Evolutionary conservation across 2,888 invertebrate genomes (phyloP), one percentile per base, ranked within the genome.

Genomic region (Stenodera caucasica): DNA sequence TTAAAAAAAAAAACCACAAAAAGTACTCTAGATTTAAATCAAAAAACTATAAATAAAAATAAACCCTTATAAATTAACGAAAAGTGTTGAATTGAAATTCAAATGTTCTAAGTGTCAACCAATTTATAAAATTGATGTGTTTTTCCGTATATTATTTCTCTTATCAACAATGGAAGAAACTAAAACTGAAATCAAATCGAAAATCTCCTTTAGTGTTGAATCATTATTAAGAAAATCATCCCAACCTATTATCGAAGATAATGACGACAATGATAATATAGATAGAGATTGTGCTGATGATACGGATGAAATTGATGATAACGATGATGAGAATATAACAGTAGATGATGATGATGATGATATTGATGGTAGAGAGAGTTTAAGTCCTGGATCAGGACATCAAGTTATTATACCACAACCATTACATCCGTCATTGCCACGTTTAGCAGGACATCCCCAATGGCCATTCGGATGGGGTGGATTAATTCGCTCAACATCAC

Each of bases 161-260:
- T 53, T 60, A 53, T 68, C 69, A 61, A 71, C 64, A 50, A 80
- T 79, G 78, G 78, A 78, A 67, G 77, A 78, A 59, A 74, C 78
- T 30, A 78, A 78, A 67, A 77, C 76, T 33, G 75, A 75, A 58
- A 76, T 84, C 72, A 87, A 86, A 75, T 83, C 87, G 69, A 87
- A 89, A 71, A 89, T 90, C 75, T 89, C 89, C 63, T 90, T 90
- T 78, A 90, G 89, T 80, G 89, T 90, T 52, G 90, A 90, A 78
- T 84, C 89, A 0, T 75, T 90, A 21, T 77, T 90, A 33, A 81
- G 68, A 75, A 81, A 71, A n/a, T 71, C 70, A 33, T 60, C 65
- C 8, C 59, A 66, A 7, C 49, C 66, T 0, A 53, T 51, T 6
- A 53, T 55, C 11, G 65, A 65, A 26, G 67, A 67, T 7, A 57